Base-by-base conservation (phyloP, 2,113 vertebrate species). In the Trochalopteron elliotii region DNA sequence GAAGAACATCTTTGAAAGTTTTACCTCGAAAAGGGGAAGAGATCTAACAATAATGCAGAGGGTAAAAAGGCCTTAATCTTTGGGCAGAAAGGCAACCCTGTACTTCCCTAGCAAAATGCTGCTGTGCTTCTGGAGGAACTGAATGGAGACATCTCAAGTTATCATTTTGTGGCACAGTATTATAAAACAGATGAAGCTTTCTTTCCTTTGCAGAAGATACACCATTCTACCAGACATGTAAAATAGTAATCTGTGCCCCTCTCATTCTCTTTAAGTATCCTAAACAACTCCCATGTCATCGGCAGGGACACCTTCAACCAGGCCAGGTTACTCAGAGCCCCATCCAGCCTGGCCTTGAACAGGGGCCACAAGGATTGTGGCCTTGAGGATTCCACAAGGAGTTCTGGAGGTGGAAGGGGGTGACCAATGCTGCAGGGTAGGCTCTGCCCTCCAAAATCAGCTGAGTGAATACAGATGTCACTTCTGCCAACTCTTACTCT, bases 171-270 rank as follows among this genome's bases (percentile, higher is more conserved):
- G 64, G 10, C 28, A 63, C 3, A 25, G 5, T 20, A 35, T 22
- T 59, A 55, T 10, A 50, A 15, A 63, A 55, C 1, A 83, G 12
- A 22, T 35, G 21, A 83, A 63, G 10, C 6, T 55, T 30, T 50
- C 3, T 39, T 81, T 30, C 8, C 17, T 87, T 61, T 55, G 35
- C 16, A 69, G 45, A 52, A 45, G 15, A 21, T 5, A 27, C 3
- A 70, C 4, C 0, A 0, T 70, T 70, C 56, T 45, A 50, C 15
- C 37, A 84, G 40, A 35, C 2, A 16, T 0, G 3, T n/a, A 35
- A 39, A 70, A 8, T 4, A 27, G 33, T 57, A 6, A 57, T 53
- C 23, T 50, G 30, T 30, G 17, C 3, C 18, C 9, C 31, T 71
- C n/a, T 44, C 8, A 24, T 7, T 12, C 3, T 27, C 16, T 8